phyloP scores from a whole-genome alignment of 2,888 invertebrate species.

The Monochamus alternatus region DNA sequence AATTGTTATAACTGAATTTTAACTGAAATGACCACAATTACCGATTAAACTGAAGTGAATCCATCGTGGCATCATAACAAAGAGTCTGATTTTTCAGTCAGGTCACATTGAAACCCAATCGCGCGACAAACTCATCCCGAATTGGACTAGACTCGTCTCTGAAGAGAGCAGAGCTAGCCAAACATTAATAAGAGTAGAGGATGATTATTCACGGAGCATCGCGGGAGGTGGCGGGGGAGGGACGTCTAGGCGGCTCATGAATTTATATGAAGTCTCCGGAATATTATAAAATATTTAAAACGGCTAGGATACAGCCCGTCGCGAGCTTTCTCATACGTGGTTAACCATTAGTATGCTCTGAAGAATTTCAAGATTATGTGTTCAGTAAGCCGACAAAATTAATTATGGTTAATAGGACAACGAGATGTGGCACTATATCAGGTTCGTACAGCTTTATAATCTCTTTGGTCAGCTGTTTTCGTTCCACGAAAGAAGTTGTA shows the following conservation, averaged over 20 bases:
- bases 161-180: conserved; percentile 42
- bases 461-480: neutral
- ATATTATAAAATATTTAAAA: conserved; percentile 66
- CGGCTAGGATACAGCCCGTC: conserved; percentile 52
- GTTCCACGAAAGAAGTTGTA: no score
- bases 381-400: conserved; percentile 54
- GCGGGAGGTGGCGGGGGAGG: conserved; percentile 55
- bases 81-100: no score
- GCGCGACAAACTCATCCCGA: no score
- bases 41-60: no score
- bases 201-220: conserved; percentile 67
- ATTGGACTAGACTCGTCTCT: neutral
- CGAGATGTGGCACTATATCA: conserved; percentile 43
- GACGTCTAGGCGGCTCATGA: conserved; percentile 57
- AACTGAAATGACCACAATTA: no score
- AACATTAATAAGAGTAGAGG: conserved; percentile 67
- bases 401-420: conserved; percentile 49
- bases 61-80: no score
- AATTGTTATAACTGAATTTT: no score
- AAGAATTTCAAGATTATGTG: conserved; percentile 55
- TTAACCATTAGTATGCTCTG: conserved; percentile 52
- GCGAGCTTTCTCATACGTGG: conserved; percentile 48
- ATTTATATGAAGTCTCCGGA: conserved; percentile 64
- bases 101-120: no score
- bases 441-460: neutral